Conservation (phyloP, 2,113 vertebrate species). For the Chinchilla lanigera region DNA sequence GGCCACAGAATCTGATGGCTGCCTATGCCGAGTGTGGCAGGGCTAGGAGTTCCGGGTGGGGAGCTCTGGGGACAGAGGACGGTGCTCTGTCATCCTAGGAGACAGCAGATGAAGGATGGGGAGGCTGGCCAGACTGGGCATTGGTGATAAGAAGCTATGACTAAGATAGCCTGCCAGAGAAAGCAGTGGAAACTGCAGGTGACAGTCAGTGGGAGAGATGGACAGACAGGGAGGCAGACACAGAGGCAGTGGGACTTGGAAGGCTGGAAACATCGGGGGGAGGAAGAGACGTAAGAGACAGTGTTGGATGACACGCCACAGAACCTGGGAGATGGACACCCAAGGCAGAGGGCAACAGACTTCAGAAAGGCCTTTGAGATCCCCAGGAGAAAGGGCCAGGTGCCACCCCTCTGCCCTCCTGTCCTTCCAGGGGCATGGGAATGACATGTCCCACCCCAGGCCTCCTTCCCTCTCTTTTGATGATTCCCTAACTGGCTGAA, state of each 20-base stretch:
- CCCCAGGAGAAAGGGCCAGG: background rate
- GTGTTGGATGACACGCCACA: background rate
- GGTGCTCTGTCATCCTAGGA: background rate
- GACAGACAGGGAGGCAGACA: background rate
- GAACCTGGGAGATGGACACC: background rate
- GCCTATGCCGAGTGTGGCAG: background rate
- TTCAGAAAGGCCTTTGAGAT: background rate
- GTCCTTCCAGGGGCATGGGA: no score
- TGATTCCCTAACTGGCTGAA: background rate
- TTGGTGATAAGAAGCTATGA: background rate
- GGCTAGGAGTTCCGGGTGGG: background rate
- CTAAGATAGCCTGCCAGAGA: background rate
- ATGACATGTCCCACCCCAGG: no score
- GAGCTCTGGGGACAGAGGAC: background rate
- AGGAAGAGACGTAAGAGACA: background rate
- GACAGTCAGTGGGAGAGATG: background rate
- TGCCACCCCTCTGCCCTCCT: accelerated
- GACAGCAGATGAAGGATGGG: background rate
- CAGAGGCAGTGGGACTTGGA: background rate
- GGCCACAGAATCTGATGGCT: no score
- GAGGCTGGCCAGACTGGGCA: background rate
- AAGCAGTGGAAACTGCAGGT: background rate
- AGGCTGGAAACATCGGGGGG: background rate
- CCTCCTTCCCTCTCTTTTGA: background rate
- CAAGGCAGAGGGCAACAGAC: background rate